A percentile compares a stretch with the other conserved stretches of the same genome.
Conservation (phyloP, 2,888 invertebrate genomes). For the Agonopterix subpropinquella region DNA sequence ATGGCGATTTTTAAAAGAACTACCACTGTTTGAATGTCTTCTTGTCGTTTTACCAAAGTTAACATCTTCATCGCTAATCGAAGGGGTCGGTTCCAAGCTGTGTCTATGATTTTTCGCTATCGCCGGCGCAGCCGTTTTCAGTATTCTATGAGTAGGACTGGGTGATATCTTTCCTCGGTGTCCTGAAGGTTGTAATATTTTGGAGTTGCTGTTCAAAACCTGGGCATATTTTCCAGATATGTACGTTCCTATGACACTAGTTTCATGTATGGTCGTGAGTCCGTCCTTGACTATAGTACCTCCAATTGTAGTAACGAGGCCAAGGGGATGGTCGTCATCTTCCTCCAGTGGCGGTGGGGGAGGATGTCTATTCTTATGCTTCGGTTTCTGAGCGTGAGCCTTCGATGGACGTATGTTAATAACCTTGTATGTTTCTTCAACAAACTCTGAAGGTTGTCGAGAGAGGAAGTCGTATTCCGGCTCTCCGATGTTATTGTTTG, state of each 20-base stretch:
- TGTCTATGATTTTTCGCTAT: conserved; percentile 70
- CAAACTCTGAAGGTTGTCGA: conserved; percentile 88
- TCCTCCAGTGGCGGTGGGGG: conserved; percentile 69
- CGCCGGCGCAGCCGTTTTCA: conserved; percentile 85
- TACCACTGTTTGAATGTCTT: conserved; percentile 63
- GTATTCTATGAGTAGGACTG: conserved; percentile 79
- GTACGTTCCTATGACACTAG: conserved; percentile 91
- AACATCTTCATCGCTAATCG: conserved; percentile 77
- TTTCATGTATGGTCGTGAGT: conserved; percentile 89
- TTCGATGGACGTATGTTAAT: conserved; percentile 86
- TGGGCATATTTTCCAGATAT: conserved; percentile 93
- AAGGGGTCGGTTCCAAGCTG: conserved; percentile 80
- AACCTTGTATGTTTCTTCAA: conserved; percentile 90
- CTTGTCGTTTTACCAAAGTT: conserved; percentile 72
- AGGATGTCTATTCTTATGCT: conserved; percentile 59
- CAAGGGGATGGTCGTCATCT: conserved; percentile 82
- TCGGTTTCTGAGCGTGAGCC: conserved; percentile 61
- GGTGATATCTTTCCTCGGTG: conserved; percentile 80
- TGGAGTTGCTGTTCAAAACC: conserved; percentile 88
- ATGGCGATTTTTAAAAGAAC: conserved; percentile 76
- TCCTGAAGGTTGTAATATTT: conserved; percentile 66
- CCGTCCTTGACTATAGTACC: conserved; percentile 90
- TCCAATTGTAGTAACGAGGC: conserved; percentile 88
- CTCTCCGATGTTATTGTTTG: conserved; percentile 84
- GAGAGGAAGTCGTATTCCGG: conserved; percentile 91